These are phyloP conservation scores for Drosophila kikkawai DNA, from an alignment of 1,140 invertebrate species.

Conservation along the genomic window DNA sequence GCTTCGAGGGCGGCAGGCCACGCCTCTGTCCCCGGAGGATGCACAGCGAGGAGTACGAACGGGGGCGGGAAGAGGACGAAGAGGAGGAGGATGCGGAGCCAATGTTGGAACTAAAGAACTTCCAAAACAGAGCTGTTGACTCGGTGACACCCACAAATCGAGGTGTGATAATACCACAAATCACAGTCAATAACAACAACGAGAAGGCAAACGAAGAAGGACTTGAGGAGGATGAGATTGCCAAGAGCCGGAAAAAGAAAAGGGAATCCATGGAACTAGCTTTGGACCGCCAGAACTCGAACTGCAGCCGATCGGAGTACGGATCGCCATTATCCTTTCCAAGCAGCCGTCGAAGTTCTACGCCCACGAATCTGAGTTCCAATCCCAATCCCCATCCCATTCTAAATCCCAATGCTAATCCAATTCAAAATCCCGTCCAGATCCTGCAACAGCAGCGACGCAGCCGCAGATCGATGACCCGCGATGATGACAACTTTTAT, in stretches of 20 bases:
- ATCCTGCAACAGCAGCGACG: slow-evolving; percentile 37
- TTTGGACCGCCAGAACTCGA: slow-evolving; percentile 68
- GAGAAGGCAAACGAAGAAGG: background rate
- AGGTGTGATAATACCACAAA: slow-evolving; percentile 58
- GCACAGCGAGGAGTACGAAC: slow-evolving; percentile 67
- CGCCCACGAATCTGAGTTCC: slow-evolving; percentile 37
- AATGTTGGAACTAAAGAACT: background rate
- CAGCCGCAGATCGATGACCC: slow-evolving; percentile 72
- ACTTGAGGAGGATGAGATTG: background rate
- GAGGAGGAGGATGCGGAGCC: slow-evolving; percentile 4
- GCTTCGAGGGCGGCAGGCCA: slow-evolving; percentile 72
- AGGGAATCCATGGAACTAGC: slow-evolving; percentile 5
- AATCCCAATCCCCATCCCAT: slow-evolving; percentile 2
- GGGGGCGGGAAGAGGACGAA: background rate
- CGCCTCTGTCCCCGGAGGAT: slow-evolving; percentile 47
- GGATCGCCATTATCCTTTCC: slow-evolving; percentile 64
- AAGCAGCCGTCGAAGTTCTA: slow-evolving; percentile 51
- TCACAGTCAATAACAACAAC: slow-evolving; percentile 51
- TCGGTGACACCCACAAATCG: slow-evolving; percentile 51
- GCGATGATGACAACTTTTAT: slow-evolving; percentile 81
- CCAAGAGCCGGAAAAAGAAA: slow-evolving; percentile 7
- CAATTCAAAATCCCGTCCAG: slow-evolving; percentile 13
- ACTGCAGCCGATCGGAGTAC: slow-evolving; percentile 71
- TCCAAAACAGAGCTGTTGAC: slow-evolving; percentile 8
- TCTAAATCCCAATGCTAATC: slow-evolving; percentile 10